These are phyloP conservation scores for Aplodontia rufa DNA, from an alignment of 2,113 vertebrate genomes.

Conservation along the genomic window DNA sequence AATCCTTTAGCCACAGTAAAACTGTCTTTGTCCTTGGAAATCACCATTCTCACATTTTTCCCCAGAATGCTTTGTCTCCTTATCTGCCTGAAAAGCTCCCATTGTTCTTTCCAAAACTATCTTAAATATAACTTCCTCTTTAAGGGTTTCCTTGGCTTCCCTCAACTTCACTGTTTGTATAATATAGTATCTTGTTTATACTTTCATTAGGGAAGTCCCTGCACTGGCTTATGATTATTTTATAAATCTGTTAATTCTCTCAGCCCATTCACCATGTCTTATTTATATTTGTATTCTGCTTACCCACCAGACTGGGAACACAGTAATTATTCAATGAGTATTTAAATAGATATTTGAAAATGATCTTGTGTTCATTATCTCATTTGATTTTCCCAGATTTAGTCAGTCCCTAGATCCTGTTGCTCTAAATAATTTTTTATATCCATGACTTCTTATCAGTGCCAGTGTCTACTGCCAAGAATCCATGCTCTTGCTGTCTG, in stretches of 20 bases:
- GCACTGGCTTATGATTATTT: constrained; percentile 3
- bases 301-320: background rate
- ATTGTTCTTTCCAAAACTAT: background rate
- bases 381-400: constrained; percentile 39
- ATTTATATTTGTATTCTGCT: background rate
- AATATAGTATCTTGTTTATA: background rate
- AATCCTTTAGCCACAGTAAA: background rate
- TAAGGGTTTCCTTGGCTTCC: background rate
- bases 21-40: constrained; percentile 10
- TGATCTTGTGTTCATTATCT: constrained; percentile 45
- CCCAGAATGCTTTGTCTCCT: background rate
- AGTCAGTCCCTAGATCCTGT: background rate
- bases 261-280: background rate
- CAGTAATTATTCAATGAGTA: background rate
- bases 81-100: background rate
- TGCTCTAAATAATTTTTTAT: constrained; percentile 47
- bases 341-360: constrained; percentile 46
- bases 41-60: background rate
- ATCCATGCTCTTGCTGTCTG: background rate
- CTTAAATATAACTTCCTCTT: background rate
- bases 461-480: background rate
- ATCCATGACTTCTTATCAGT: background rate
- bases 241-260: constrained; percentile 13
- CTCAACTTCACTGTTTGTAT: background rate
- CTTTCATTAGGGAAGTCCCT: background rate